phyloP scores from a whole-genome alignment of 1,140 invertebrate genomes.

The Diuraphis noxia region DNA sequence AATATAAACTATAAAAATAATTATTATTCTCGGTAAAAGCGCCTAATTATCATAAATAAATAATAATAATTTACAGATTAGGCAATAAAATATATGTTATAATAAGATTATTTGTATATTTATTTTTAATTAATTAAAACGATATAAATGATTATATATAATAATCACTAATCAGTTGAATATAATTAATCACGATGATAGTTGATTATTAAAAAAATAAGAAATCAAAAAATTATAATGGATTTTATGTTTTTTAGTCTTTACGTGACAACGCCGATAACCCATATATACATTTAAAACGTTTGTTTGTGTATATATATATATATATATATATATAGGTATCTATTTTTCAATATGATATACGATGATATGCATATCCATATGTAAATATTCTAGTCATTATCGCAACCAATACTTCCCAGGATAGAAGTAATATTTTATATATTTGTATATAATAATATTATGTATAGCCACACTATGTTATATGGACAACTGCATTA shows the following conservation, averaged over 20 bases:
- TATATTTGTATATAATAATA: background rate
- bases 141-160: background rate
- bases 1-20: background rate
- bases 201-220: background rate
- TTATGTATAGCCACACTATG: too few species aligned
- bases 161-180: background rate
- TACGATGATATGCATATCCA: background rate
- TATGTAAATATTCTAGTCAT: background rate
- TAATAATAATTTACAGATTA: background rate
- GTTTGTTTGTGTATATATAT: too few species aligned
- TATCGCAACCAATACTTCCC: background rate
- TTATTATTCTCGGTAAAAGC: background rate
- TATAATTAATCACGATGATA: background rate
- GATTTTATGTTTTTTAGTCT: too few species aligned
- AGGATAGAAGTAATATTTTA: background rate
- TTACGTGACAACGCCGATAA: background rate
- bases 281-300: background rate
- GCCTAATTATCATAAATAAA: background rate
- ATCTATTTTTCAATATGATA: background rate
- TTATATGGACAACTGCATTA: too few species aligned
- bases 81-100: background rate
- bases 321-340: too few species aligned
- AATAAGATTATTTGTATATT: background rate
- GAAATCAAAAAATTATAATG: background rate
- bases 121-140: background rate